A percentile compares a stretch with the other conserved stretches of the same genome.
Conservation (phyloP, 2,888 invertebrate genomes). For the Lepidocyrtinus sp. region DNA sequence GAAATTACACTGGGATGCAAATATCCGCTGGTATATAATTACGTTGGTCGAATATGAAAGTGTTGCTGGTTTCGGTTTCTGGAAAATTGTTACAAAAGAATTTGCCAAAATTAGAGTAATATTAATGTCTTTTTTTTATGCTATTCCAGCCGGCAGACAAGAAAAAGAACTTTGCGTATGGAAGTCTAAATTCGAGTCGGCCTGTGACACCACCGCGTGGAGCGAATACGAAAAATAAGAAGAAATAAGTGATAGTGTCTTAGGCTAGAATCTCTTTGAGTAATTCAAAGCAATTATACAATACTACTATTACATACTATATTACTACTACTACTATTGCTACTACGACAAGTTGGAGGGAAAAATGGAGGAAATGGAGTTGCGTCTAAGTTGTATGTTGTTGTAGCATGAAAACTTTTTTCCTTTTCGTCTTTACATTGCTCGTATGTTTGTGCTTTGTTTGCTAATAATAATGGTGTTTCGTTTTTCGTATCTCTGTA, state of each 20-base stretch:
- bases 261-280: constrained; percentile 65
- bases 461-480: constrained; percentile 45
- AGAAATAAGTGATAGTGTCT: constrained; percentile 79
- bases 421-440: constrained; percentile 27
- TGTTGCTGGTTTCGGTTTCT: too few species aligned
- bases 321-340: too few species aligned
- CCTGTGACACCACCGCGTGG: constrained; percentile 98
- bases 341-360: too few species aligned
- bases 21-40: too few species aligned
- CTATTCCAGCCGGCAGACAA: constrained; percentile 93
- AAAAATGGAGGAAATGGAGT: too few species aligned
- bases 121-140: constrained; percentile 70
- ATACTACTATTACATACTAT: too few species aligned
- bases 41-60: too few species aligned
- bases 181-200: constrained; percentile 92
- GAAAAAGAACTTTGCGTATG: constrained; percentile 96
- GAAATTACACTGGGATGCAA: too few species aligned
- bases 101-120: too few species aligned
- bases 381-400: constrained; percentile 25
- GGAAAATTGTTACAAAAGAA: too few species aligned
- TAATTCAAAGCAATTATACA: constrained; percentile 45
- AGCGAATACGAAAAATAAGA: constrained; percentile 94
- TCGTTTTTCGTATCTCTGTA: constrained; percentile 8
- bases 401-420: constrained; percentile 32
- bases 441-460: too few species aligned